A percentile compares a stretch with the other conserved stretches of the same genome.
phyloP scores from a whole-genome alignment of 2,888 invertebrate genomes.

The Nephrotoma flavescens region DNA sequence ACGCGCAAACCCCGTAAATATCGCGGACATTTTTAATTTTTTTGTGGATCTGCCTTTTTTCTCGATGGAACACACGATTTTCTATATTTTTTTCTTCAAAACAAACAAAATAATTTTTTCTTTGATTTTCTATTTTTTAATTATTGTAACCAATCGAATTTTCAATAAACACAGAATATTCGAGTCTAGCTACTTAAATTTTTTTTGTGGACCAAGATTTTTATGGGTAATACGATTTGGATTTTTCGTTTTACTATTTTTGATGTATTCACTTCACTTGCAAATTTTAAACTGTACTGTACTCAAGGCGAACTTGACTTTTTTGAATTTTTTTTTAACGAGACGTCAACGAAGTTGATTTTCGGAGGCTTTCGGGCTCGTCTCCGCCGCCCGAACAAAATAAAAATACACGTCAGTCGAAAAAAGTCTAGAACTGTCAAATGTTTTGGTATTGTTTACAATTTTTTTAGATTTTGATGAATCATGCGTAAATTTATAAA shows the following conservation, averaged over 20 bases:
- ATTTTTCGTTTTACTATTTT: not conserved
- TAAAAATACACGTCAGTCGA: not conserved
- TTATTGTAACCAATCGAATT: not conserved
- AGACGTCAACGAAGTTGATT: not conserved
- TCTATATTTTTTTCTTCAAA: not conserved
- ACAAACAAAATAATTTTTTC: not conserved
- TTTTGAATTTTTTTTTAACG: not conserved
- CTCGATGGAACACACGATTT: not conserved
- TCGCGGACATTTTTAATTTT: not conserved
- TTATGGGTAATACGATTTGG: not conserved
- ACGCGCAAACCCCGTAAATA: slow-evolving; percentile 17
- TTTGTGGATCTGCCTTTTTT: not conserved
- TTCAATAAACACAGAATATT: not conserved
- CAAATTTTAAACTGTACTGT: not conserved
- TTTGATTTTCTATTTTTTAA: not conserved
- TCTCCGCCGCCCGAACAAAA: not conserved
- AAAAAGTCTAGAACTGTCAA: not conserved
- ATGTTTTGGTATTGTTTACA: not conserved
- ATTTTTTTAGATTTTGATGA: not conserved
- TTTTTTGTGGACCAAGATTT: not conserved
- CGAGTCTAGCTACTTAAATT: not conserved
- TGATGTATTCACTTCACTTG: not conserved
- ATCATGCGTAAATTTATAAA: not conserved
- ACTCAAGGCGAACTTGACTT: not conserved
- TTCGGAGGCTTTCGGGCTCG: not conserved